phyloP scores from a whole-genome alignment of 2,113 vertebrate species.

The Hyla sarda region DNA sequence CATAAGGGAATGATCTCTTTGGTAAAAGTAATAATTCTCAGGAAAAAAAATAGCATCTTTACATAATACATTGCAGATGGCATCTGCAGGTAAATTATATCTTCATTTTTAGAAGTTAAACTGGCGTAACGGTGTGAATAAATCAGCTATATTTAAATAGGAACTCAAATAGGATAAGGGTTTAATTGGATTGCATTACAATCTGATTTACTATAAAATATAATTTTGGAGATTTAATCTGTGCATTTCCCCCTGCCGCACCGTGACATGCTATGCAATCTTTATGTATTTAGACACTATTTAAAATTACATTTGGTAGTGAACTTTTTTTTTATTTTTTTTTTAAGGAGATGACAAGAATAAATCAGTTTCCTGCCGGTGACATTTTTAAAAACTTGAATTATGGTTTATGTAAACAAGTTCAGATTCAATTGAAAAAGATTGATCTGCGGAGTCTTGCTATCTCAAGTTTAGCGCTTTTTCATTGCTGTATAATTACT shows the following conservation, averaged over 20 bases:
- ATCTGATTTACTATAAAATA: slow-evolving; percentile 53
- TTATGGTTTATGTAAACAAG: slow-evolving; percentile 61
- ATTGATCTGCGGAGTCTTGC: slow-evolving; percentile 57
- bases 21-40: slow-evolving; percentile 16
- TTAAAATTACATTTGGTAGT: slow-evolving; percentile 55
- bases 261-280: slow-evolving; percentile 27
- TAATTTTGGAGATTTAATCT: slow-evolving; percentile 43
- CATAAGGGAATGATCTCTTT: background rate
- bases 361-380: slow-evolving; percentile 55
- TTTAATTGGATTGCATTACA: slow-evolving; percentile 57
- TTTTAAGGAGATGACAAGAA: slow-evolving; percentile 56
- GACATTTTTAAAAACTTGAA: slow-evolving; percentile 61
- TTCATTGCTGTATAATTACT: slow-evolving; percentile 60
- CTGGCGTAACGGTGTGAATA: slow-evolving; percentile 23
- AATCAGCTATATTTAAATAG: slow-evolving; percentile 53
- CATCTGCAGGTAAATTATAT: slow-evolving; percentile 44
- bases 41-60: slow-evolving; percentile 21
- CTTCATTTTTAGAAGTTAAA: slow-evolving; percentile 49
- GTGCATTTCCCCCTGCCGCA: background rate
- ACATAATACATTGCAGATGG: slow-evolving; percentile 45
- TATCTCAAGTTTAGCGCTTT: slow-evolving; percentile 61
- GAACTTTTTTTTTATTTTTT: slow-evolving; percentile 57
- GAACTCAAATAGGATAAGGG: slow-evolving; percentile 49
- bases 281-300: slow-evolving; percentile 49
- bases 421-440: slow-evolving; percentile 61